Base-by-base conservation (phyloP, 1,140 invertebrate genomes). In the Steinernema feltiae region DNA sequence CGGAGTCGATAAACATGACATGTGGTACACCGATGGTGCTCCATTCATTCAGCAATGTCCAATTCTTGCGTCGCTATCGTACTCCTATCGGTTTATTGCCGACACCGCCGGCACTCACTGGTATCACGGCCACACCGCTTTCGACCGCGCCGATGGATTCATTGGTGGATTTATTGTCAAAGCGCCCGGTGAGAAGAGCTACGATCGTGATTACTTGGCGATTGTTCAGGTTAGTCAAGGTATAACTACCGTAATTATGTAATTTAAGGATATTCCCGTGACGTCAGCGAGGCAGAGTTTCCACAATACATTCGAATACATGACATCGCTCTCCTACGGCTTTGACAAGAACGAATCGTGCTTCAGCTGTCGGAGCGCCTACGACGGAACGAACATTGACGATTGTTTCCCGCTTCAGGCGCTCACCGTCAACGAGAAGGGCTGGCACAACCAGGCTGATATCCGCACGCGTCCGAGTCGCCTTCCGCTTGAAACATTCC, bases 21-120 rank as follows among this genome's bases (percentile, higher is more conserved):
- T 83, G 71, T 85, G 83, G 83, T 82, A 72, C 78, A 82, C 79
- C 27, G 81, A 82, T 70, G 81, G 81, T 29, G 81, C 80, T 0
- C 77, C 73, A 7, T 82, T 79, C 73, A 74, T 82, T 30, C 81
- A 82, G 31, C 81, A 82, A 69, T 82, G 81, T 71, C 81, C 81
- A 0, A 78, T 83, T 73, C 48, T 71, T 21, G 7, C 29, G 32
- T 29, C 1, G 48, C 73, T 12, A 29, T 81, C 76, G 46, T 81
- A 80, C 31, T 74, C 73, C 17, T 84, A 84, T 71, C 77, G 84
- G 2, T 85, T 85, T 71, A 86, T 85, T 76, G 83, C 83, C 32
- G 83, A 85, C 72, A 86, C 83, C 3, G 75, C 81, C 27, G 83
- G 83, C 3, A 85, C 84, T 24, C 82, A 83, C 71, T 84, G 83